Conservation (phyloP, 2,113 vertebrate species). For the Passer montanus region DNA sequence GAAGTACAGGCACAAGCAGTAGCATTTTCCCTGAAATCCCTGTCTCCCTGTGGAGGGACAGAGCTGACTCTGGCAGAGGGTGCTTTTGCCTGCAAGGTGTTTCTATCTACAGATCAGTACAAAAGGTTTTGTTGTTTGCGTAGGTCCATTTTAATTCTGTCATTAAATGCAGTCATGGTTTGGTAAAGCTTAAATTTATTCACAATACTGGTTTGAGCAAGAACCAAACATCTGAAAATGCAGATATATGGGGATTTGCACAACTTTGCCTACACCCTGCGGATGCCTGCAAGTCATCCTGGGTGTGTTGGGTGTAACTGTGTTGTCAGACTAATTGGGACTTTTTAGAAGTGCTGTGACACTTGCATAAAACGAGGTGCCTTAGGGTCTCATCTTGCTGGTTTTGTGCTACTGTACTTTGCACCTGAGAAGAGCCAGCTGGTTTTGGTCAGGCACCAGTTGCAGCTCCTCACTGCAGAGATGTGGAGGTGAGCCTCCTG, state of each 20-base stretch:
- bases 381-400: neutral
- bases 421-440: neutral
- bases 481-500: neutral
- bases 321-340: neutral
- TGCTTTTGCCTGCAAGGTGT: neutral
- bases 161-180: neutral
- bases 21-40: neutral
- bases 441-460: neutral
- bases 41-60: neutral
- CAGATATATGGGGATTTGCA: fast-evolving
- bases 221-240: neutral
- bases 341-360: neutral
- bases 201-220: neutral
- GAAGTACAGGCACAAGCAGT: neutral
- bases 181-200: neutral
- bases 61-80: neutral
- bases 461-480: neutral
- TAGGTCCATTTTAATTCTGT: neutral
- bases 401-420: neutral
- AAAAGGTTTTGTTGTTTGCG: neutral
- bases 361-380: neutral
- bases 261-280: neutral
- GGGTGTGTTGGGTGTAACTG: neutral
- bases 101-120: fast-evolving
- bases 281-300: neutral